phyloP scores from a whole-genome alignment of 2,888 invertebrate species.

The Rotaria macrura region DNA sequence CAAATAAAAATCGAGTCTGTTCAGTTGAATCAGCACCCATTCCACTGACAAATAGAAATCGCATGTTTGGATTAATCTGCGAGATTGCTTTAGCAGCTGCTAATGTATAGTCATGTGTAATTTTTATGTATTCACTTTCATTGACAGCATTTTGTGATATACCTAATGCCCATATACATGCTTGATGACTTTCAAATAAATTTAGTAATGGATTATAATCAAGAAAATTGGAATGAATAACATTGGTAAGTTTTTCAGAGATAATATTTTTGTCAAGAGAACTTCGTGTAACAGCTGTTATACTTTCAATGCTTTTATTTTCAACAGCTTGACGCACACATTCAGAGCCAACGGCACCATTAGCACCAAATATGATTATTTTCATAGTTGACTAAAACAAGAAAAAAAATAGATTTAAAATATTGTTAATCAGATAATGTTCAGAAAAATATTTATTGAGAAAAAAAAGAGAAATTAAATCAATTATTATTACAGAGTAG shows the following conservation, averaged over 20 bases:
- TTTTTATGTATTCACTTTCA: neutral
- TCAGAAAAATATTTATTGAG: neutral
- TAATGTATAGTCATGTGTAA: neutral
- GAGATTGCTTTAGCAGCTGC: neutral
- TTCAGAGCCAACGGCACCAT: neutral
- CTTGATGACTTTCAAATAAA: neutral
- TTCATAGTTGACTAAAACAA: neutral
- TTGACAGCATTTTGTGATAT: neutral
- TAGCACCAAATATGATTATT: neutral
- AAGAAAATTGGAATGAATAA: neutral
- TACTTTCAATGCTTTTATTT: neutral
- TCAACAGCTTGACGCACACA: neutral
- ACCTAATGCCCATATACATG: constrained; percentile 1
- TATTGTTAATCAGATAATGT: neutral
- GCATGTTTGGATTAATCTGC: neutral
- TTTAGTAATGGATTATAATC: neutral
- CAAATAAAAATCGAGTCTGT: neutral
- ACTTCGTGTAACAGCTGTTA: neutral
- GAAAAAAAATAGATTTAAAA: neutral
- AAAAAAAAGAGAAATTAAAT: neutral
- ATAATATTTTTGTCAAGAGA: neutral
- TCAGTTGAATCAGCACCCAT: neutral
- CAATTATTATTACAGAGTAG: too few species aligned
- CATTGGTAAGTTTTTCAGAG: neutral
- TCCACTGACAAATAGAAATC: neutral